These are phyloP conservation scores for Lytechinus variegatus DNA, from an alignment of 35 echinoderm and acorn worm species.

Conservation along the genomic window DNA sequence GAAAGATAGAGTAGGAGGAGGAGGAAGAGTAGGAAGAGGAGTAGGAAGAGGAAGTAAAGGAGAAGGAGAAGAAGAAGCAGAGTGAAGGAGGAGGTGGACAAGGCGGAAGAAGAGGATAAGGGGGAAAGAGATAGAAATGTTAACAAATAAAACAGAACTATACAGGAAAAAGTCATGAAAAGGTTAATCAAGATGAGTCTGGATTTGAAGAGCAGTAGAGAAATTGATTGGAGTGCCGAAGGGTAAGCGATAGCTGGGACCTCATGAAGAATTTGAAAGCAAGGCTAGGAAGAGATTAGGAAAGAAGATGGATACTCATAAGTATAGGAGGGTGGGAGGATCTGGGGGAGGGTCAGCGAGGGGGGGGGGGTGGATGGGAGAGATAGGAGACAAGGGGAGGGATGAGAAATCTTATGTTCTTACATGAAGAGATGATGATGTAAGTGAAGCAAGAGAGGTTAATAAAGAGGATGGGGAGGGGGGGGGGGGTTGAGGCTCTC, in stretches of 20 bases:
- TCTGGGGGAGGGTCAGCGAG: neutral
- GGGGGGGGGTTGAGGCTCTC: neutral
- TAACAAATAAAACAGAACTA: neutral
- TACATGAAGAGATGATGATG: no score
- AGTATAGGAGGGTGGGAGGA: neutral
- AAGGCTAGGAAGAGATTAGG: neutral
- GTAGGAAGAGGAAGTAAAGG: no score
- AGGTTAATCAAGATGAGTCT: neutral
- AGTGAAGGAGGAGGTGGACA: neutral
- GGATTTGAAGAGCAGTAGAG: conserved; percentile 1
- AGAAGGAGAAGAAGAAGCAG: no score
- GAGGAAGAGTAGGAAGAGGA: neutral
- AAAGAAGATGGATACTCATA: neutral
- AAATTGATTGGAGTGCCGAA: conserved; percentile 10
- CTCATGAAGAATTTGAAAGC: conserved; percentile 19
- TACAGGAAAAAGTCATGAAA: neutral
- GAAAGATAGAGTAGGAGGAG: neutral
- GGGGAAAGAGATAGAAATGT: neutral
- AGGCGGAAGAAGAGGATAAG: no score
- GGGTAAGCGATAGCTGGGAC: neutral
- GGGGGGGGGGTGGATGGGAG: neutral
- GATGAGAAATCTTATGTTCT: neutral
- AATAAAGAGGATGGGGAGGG: neutral
- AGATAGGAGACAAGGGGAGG: neutral
- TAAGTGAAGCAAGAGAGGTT: neutral